Evolutionary conservation across 2,888 invertebrate species (phyloP).

Genomic region (Platerodrilus igneus): DNA sequence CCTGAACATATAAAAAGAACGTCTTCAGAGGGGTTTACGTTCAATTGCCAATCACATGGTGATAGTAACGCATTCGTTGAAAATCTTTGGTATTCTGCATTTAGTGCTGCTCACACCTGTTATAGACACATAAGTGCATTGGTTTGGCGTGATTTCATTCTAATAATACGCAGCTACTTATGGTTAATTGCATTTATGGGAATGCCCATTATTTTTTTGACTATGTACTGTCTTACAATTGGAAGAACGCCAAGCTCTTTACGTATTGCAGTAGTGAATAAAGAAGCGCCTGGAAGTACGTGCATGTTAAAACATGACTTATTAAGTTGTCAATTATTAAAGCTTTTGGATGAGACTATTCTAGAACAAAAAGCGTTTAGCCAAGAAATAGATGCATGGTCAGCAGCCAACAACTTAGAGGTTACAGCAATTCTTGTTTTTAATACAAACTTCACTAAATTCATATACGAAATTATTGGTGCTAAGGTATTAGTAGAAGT

Average conservation of each 20-base stretch:
- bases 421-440: conserved; percentile 21
- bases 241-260: conserved; percentile 22
- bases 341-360: conserved; percentile 14
- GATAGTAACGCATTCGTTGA: too few species aligned
- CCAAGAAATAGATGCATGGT: conserved; percentile 10
- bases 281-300: conserved; percentile 14
- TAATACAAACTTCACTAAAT: conserved; percentile 15
- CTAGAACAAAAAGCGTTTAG: conserved; percentile 9
- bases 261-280: conserved; percentile 20
- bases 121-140: too few species aligned
- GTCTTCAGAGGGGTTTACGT: conserved; percentile 26
- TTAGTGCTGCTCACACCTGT: too few species aligned
- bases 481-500: background rate
- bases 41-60: too few species aligned
- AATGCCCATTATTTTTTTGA: conserved; percentile 19
- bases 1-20: conserved; percentile 13
- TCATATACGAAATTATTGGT: conserved; percentile 17
- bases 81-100: too few species aligned
- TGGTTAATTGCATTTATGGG: conserved; percentile 16
- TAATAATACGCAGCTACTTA: conserved; percentile 15
- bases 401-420: conserved; percentile 19
- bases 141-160: conserved; percentile 18
- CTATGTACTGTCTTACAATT: conserved; percentile 20
- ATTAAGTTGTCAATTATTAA: conserved; percentile 22
- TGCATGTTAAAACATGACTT: conserved; percentile 7